Evolutionary conservation across 2,797 vertebrate species (phyloP).

Genomic region (Sebastes vulpes): DNA sequence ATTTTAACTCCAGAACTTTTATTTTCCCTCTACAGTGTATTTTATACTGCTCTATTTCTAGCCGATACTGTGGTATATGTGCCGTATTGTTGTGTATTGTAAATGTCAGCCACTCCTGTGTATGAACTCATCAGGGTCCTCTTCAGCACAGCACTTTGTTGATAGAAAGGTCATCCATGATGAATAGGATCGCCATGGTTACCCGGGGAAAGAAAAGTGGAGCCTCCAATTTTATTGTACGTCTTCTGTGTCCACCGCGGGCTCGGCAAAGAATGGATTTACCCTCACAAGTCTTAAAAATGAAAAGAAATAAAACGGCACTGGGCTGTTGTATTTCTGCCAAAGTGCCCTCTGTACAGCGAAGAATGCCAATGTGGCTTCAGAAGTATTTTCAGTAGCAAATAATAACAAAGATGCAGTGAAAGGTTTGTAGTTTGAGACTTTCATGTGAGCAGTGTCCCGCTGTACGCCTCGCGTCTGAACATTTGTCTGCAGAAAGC

Average conservation of each 20-base stretch:
- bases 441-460: not conserved
- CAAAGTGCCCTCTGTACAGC: not conserved
- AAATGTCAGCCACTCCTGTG: constrained; percentile 75
- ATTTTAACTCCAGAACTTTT: not conserved
- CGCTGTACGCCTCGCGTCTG: constrained; percentile 5
- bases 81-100: constrained; percentile 34
- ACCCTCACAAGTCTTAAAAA: constrained; percentile 36
- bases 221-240: constrained; percentile 31
- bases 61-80: not conserved
- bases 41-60: not conserved
- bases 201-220: constrained; percentile 40
- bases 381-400: constrained; percentile 10
- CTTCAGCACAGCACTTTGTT: constrained; percentile 55
- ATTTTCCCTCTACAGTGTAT: not conserved
- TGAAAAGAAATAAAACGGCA: constrained; percentile 42
- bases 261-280: constrained; percentile 27
- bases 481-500: constrained; percentile 38
- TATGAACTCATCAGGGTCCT: constrained; percentile 56
- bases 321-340: not conserved
- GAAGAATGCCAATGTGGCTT: constrained; percentile 8
- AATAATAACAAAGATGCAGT: constrained; percentile 38
- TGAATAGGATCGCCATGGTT: constrained; percentile 75
- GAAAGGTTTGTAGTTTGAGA: constrained; percentile 9
- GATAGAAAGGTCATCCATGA: constrained; percentile 77
- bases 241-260: constrained; percentile 7